Evolutionary conservation across 2,113 vertebrate genomes (phyloP), one percentile per base, ranked within the genome.

Genomic region (Tyrannus savana): DNA sequence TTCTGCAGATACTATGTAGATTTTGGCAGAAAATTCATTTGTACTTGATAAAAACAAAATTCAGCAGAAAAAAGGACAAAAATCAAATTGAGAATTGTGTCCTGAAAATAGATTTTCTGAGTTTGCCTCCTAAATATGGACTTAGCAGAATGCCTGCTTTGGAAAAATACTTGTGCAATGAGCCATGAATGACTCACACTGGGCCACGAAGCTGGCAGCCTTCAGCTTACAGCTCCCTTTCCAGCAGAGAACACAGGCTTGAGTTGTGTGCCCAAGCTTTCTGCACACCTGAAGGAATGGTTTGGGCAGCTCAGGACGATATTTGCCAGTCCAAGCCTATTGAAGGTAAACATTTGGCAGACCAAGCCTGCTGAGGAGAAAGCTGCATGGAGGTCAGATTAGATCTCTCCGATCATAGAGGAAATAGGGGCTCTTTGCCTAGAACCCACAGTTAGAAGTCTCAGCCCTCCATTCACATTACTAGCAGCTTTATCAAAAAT

Each of bases 81-180:
- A 96, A 73, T 58, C 19, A 12, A 62, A 73, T 76, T 87, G 31
- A 62, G 28, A 82, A 27, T 19, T 42, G 23, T 46, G 46, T 79
- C 49, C 71, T 76, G 52, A 89, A 87, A 84, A 23, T 3, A 64
- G 49, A 30, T 76, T 86, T 91, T 85, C 59, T 84, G 46, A 31
- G 25, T 69, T 82, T 95, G 5, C 46, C 30, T 69, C 31, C 50
- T 76, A 75, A 76, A 71, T 22, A 63, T 14, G 30, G 21, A 41
- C 19, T 73, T 39, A 49, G 33, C 37, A 76, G 23, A 89, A 56
- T 1, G 5, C 7, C 46, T 60, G 21, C 41, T 37, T 39, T 39
- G 63, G 49, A 42, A 83, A 73, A 75, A 28, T 3, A 42, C 17
- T 6, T 2, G 3, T 7, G 39, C 2, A 0, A 52, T 0, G 0